Conservation (phyloP, 2,888 invertebrate genomes). For the Pseudanteris insignis region DNA sequence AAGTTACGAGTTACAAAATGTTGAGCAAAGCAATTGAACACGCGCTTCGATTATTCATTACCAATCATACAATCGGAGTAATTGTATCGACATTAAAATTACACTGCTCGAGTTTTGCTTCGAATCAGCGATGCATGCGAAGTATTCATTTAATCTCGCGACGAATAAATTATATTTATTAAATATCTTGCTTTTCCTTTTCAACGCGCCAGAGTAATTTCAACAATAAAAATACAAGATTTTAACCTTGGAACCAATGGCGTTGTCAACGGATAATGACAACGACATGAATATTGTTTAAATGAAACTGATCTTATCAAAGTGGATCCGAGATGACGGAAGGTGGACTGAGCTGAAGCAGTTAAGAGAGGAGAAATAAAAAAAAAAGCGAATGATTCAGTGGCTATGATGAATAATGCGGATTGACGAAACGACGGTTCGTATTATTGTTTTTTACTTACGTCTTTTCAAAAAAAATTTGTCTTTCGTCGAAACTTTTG, state of each 20-base stretch:
- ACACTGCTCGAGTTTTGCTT: no score
- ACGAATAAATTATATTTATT: conserved; percentile 43
- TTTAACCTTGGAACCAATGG: conserved; percentile 37
- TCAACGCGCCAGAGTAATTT: conserved; percentile 36
- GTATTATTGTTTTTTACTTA: no score
- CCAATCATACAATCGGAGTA: conserved; percentile 22
- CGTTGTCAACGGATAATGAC: conserved; percentile 23
- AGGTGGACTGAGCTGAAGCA: no score
- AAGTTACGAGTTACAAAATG: conserved; percentile 14
- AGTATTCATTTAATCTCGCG: conserved; percentile 31
- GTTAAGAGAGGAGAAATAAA: no score
- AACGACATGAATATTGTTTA: conserved; percentile 7
- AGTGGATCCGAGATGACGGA: no score
- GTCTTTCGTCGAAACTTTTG: no score
- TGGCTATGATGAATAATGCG: no score
- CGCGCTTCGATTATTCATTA: conserved; percentile 37
- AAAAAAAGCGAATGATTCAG: no score
- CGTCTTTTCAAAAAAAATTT: no score
- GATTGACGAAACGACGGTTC: no score
- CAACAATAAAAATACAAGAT: conserved; percentile 30
- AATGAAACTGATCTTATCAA: conserved; percentile 4
- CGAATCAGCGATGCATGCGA: conserved; percentile 38
- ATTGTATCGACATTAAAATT: conserved; percentile 32
- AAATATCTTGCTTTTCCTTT: conserved; percentile 38
- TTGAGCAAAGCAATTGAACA: conserved; percentile 8